Evolutionary conservation across 2,888 invertebrate species (phyloP).

Genomic region (Epiblema foenella): DNA sequence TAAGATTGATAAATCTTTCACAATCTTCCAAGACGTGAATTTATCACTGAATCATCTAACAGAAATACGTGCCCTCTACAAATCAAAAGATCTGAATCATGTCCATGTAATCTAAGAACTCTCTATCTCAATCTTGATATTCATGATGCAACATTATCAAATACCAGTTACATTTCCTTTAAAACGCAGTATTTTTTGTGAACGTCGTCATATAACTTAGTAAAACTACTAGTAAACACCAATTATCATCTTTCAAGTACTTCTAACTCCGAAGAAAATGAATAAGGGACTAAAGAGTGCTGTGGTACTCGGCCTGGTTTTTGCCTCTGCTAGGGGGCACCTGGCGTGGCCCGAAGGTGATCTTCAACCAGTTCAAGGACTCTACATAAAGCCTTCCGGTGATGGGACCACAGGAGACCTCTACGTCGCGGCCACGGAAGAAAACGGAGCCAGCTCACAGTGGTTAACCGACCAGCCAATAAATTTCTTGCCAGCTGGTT

Average conservation of each 20-base stretch:
- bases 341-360: slow-evolving; percentile 59
- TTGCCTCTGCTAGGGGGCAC: slow-evolving; percentile 52
- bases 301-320: slow-evolving; percentile 44
- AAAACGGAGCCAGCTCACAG: slow-evolving; percentile 69
- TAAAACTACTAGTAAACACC: background rate
- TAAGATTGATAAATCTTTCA: slow-evolving; percentile 15
- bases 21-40: slow-evolving; percentile 23
- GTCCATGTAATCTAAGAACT: slow-evolving; percentile 16
- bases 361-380: slow-evolving; percentile 74
- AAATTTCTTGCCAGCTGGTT: slow-evolving; percentile 63
- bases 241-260: background rate
- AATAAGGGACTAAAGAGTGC: slow-evolving; percentile 44
- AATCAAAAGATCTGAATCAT: slow-evolving; percentile 20
- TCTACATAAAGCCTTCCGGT: slow-evolving; percentile 74
- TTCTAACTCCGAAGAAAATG: slow-evolving; percentile 15
- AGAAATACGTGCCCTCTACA: slow-evolving; percentile 33
- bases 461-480: slow-evolving; percentile 76
- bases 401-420: slow-evolving; percentile 78
- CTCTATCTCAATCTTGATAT: slow-evolving; percentile 34
- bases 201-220: slow-evolving; percentile 16
- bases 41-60: slow-evolving; percentile 18
- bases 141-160: slow-evolving; percentile 5
- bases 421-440: slow-evolving; percentile 78
- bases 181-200: slow-evolving; percentile 16
- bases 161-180: slow-evolving; percentile 31